Evolutionary conservation across 1,140 invertebrate species (phyloP), one percentile per base, ranked within the genome.

Genomic region (Luehdorfia chinensis): DNA sequence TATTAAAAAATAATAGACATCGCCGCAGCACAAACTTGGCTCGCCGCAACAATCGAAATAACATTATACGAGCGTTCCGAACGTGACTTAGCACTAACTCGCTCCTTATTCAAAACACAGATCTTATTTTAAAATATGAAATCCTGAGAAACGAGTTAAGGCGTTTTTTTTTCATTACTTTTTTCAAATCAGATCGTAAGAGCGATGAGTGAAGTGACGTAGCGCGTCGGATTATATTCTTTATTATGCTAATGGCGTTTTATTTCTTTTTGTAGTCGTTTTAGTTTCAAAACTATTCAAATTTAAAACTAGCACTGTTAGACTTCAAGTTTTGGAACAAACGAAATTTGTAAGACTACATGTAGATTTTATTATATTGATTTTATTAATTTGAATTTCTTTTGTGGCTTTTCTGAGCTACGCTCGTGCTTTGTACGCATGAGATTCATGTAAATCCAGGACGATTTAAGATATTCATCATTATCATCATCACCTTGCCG

Each of bases 81-180:
- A 47, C 53, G 53, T 56, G 54, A 56, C 54, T 50, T 50, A 55
- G 53, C 53, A 55, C 32, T 46, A 47, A 27, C 37, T 41, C 37
- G 23, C 37, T n/a, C 23, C 37, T 49, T 54, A 65, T 65, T 60
- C 61, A 60, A 60, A 62, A 61, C 55, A 61, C 45, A 54, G 45
- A 68, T 52, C 39, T 43, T 18, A 59, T 64, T 63, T 66, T 53
- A 66, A 69, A 69, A 70, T 70, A 70, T 70, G 58, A 66, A 66
- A 66, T 64, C 59, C 55, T 55, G 11, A 50, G 53, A 63, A 63
- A 43, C 63, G 49, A 53, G 58, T 61, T 58, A 39, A 37, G 31
- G 47, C 34, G 45, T 54, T 49, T 31, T 30, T 43, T 25, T 41
- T 28, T 28, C 37, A 28, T 55, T 54, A 47, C 54, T 64, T 49